Evolutionary conservation across 2,888 invertebrate genomes (phyloP).

Genomic region (Amphipoea lucens): DNA sequence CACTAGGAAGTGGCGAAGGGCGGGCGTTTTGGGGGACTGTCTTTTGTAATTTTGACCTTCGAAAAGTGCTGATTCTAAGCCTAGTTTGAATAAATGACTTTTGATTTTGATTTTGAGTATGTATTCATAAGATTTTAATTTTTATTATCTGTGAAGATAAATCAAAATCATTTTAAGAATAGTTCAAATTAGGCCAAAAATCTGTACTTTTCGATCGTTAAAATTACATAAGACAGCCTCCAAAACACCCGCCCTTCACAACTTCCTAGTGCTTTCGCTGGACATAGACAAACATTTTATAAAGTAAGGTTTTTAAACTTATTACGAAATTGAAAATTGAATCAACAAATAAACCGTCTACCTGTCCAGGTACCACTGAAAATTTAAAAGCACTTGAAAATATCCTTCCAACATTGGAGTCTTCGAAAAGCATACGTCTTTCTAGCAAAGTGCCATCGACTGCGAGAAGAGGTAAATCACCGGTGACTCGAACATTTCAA

Average conservation of each 20-base stretch:
- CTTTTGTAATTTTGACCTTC: no score
- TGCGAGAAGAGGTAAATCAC: conserved; percentile 51
- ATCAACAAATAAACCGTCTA: neutral
- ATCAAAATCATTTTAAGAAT: neutral
- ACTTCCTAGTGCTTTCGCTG: neutral
- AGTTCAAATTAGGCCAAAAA: neutral
- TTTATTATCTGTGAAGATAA: neutral
- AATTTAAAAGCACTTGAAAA: conserved; percentile 65
- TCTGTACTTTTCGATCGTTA: neutral
- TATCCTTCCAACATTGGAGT: conserved; percentile 54
- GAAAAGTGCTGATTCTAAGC: no score
- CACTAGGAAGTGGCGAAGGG: no score
- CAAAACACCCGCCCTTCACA: neutral
- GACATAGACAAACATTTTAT: neutral
- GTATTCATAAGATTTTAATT: neutral
- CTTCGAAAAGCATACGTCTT: conserved; percentile 60
- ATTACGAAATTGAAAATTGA: neutral
- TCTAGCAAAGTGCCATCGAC: conserved; percentile 62
- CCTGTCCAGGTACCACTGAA: conserved; percentile 47
- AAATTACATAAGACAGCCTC: neutral
- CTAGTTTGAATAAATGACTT: no score
- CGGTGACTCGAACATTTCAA: conserved; percentile 36
- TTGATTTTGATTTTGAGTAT: no score
- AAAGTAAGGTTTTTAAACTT: neutral
- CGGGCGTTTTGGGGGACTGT: no score